Conservation (phyloP, 2,113 vertebrate genomes). For the Ellobius talpinus region DNA sequence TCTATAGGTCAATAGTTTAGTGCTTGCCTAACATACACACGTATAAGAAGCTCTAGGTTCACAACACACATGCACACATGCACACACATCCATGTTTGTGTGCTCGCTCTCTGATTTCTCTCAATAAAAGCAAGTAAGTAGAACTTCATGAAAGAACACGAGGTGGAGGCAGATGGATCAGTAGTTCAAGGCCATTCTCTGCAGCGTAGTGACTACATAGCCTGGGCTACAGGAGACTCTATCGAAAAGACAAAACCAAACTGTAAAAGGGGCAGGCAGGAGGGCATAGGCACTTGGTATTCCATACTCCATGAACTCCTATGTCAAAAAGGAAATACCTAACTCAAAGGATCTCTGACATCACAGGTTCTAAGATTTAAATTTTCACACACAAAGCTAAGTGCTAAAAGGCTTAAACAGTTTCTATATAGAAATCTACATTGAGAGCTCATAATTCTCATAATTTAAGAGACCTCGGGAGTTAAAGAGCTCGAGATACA, state of each 20-base stretch:
- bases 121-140: not conserved
- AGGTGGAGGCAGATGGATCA: not conserved
- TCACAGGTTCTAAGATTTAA: slow-evolving; percentile 33
- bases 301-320: not conserved
- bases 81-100: not conserved
- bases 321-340: slow-evolving; percentile 15
- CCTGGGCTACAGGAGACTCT: not conserved
- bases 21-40: not conserved
- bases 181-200: not conserved
- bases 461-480: slow-evolving; percentile 49
- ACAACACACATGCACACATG: not conserved
- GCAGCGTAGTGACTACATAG: not conserved
- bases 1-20: not conserved
- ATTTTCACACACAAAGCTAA: slow-evolving; percentile 12
- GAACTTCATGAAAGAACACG: not conserved
- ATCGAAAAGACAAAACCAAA: not conserved
- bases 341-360: not conserved
- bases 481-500: not conserved
- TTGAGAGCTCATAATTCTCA: slow-evolving; percentile 12
- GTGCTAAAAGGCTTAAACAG: slow-evolving; percentile 16
- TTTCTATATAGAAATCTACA: slow-evolving; percentile 17
- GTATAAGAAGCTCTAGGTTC: not conserved
- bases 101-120: no score
- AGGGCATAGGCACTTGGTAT: not conserved
- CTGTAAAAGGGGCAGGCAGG: not conserved